Evolutionary conservation across 2,113 vertebrate species (phyloP).

Genomic region (Centropristis striata): DNA sequence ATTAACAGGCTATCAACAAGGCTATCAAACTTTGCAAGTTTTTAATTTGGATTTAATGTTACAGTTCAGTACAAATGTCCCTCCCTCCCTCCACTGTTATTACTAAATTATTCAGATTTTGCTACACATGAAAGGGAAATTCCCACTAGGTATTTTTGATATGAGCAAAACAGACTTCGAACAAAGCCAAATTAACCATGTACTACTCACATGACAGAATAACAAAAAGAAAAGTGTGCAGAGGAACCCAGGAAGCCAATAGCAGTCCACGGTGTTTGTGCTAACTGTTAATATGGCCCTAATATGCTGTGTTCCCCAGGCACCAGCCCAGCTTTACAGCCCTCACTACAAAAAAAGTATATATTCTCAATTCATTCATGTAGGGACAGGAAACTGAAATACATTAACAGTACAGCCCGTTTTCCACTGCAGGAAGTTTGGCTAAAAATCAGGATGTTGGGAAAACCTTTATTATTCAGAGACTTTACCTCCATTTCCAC

Average conservation of each 20-base stretch:
- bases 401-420: background rate
- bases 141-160: slow-evolving; percentile 10
- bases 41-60: background rate
- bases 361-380: background rate
- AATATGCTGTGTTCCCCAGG: slow-evolving; percentile 32
- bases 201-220: slow-evolving; percentile 30
- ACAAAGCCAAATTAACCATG: background rate
- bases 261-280: slow-evolving; percentile 31
- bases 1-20: no score
- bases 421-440: slow-evolving; percentile 16
- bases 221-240: slow-evolving; percentile 12
- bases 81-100: background rate
- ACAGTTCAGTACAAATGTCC: background rate
- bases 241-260: slow-evolving; percentile 12
- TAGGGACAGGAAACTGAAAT: slow-evolving; percentile 17
- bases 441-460: slow-evolving; percentile 18
- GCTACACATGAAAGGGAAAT: background rate
- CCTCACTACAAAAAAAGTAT: slow-evolving; percentile 23
- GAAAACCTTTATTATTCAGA: slow-evolving; percentile 2
- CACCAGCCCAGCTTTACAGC: slow-evolving; percentile 1
- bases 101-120: background rate
- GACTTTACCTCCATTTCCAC: slow-evolving; percentile 12
- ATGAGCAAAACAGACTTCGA: slow-evolving; percentile 20
- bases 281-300: slow-evolving; percentile 31
- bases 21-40: background rate